Conservation (phyloP, 2,888 invertebrate genomes). For the Campoplex nolae region DNA sequence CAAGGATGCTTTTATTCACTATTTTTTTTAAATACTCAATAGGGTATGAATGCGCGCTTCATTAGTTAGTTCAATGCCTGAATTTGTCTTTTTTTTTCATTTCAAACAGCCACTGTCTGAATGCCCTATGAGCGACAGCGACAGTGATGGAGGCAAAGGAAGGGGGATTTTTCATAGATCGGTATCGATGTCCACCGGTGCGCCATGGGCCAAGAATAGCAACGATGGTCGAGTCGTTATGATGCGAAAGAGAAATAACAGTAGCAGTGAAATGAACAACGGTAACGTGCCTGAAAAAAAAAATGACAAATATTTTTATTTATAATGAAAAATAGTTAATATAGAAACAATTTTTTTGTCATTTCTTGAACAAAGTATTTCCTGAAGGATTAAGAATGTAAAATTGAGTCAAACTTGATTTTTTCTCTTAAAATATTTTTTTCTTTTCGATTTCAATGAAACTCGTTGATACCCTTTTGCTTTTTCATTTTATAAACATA, state of each 20-base stretch:
- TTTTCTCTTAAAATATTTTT: neutral
- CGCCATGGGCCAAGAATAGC: slow-evolving; percentile 87
- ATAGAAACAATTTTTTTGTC: neutral
- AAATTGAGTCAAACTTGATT: too few species aligned
- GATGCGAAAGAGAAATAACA: slow-evolving; percentile 89
- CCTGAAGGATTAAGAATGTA: too few species aligned
- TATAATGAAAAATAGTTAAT: neutral
- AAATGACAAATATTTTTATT: neutral
- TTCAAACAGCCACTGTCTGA: slow-evolving; percentile 85
- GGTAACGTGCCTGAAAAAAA: slow-evolving; percentile 75
- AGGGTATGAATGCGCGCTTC: neutral
- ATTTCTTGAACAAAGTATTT: too few species aligned
- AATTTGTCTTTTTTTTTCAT: slow-evolving; percentile 33
- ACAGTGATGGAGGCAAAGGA: slow-evolving; percentile 85
- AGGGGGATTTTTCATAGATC: slow-evolving; percentile 92
- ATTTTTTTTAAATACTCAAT: neutral
- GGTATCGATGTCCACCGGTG: slow-evolving; percentile 93
- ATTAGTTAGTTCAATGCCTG: neutral
- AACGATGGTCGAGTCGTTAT: slow-evolving; percentile 87
- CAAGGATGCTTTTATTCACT: slow-evolving; percentile 11
- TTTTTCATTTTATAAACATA: slow-evolving; percentile 75
- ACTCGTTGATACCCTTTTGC: neutral
- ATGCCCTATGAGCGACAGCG: slow-evolving; percentile 86
- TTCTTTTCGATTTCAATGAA: neutral
- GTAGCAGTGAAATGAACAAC: slow-evolving; percentile 88